Evolutionary conservation across 1,140 invertebrate genomes (phyloP).

Genomic region (Achroia grisella): DNA sequence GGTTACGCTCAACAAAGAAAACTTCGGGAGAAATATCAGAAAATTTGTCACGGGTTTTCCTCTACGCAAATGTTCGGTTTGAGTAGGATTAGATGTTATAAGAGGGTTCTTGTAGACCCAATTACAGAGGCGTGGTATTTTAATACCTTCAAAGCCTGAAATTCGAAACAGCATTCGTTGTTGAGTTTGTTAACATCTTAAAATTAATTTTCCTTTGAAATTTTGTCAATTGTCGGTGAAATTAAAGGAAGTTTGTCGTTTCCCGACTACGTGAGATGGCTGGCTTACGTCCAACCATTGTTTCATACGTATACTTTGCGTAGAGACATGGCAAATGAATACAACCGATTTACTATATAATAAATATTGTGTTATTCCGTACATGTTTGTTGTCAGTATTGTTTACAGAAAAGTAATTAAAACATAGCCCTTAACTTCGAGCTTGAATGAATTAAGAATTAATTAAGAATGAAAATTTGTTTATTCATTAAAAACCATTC

Average conservation of each 20-base stretch:
- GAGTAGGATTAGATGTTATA: constrained; percentile 13
- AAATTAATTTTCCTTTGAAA: constrained; percentile 45
- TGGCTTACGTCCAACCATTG: constrained; percentile 28
- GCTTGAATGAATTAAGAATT: constrained; percentile 4
- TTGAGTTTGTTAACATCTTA: constrained; percentile 39
- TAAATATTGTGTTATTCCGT: not conserved
- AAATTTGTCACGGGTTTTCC: too few relatives aligned
- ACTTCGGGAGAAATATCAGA: too few relatives aligned
- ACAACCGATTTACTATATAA: not conserved
- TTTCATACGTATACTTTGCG: constrained; percentile 4
- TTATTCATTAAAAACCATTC: constrained; percentile 4
- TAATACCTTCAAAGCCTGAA: constrained; percentile 27
- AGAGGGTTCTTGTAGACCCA: constrained; percentile 29
- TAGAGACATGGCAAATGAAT: not conserved
- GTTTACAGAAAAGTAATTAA: constrained; percentile 1
- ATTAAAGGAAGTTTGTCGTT: constrained; percentile 42
- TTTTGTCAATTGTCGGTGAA: constrained; percentile 39
- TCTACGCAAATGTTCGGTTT: too few relatives aligned
- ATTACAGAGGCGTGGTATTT: constrained; percentile 33
- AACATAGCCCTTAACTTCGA: constrained; percentile 4
- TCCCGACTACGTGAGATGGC: constrained; percentile 24
- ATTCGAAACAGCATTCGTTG: constrained; percentile 30
- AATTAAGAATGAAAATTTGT: constrained; percentile 2
- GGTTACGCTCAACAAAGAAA: too few relatives aligned
- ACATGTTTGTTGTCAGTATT: not conserved